Evolutionary conservation across 2,888 invertebrate genomes (phyloP).

Genomic region (Apodemia hepburni): DNA sequence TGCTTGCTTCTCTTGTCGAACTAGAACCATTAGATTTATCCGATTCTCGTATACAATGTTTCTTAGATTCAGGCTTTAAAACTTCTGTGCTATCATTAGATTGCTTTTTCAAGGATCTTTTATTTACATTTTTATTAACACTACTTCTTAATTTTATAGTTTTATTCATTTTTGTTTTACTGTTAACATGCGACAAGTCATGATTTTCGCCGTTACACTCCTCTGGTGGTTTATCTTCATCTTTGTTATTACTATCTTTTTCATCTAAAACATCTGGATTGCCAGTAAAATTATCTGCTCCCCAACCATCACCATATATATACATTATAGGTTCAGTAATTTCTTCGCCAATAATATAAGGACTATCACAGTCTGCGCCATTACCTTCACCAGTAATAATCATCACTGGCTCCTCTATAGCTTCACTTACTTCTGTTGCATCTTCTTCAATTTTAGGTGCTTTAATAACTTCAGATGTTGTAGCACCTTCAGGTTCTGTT

Average conservation of each 20-base stretch:
- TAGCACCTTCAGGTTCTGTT: constrained; percentile 34
- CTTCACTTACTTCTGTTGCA: constrained; percentile 72
- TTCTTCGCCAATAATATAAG: constrained; percentile 81
- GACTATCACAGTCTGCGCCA: constrained; percentile 83
- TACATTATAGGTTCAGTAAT: constrained; percentile 87
- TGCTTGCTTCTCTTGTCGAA: constrained; percentile 43
- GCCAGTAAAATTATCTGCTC: constrained; percentile 86
- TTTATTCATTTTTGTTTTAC: constrained; percentile 52
- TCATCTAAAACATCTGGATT: constrained; percentile 75
- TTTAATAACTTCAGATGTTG: constrained; percentile 30
- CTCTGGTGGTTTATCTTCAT: constrained; percentile 53
- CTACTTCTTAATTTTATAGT: constrained; percentile 50
- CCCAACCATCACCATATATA: constrained; percentile 86
- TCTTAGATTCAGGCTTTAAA: constrained; percentile 60
- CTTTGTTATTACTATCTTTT: constrained; percentile 44
- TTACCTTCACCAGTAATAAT: constrained; percentile 85
- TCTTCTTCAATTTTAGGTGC: constrained; percentile 25
- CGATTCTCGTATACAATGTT: constrained; percentile 60
- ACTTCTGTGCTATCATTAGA: constrained; percentile 56
- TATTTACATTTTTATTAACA: constrained; percentile 45
- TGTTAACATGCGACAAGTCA: constrained; percentile 48
- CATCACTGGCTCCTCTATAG: constrained; percentile 87
- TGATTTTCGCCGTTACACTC: constrained; percentile 64
- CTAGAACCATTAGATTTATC: constrained; percentile 54
- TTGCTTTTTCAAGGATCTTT: constrained; percentile 64